A percentile compares a stretch with the other conserved stretches of the same genome.
These are phyloP conservation scores for Parazoanthus darwini DNA, from an alignment of 92 coral and sea anemone species.

Conservation along the genomic window DNA sequence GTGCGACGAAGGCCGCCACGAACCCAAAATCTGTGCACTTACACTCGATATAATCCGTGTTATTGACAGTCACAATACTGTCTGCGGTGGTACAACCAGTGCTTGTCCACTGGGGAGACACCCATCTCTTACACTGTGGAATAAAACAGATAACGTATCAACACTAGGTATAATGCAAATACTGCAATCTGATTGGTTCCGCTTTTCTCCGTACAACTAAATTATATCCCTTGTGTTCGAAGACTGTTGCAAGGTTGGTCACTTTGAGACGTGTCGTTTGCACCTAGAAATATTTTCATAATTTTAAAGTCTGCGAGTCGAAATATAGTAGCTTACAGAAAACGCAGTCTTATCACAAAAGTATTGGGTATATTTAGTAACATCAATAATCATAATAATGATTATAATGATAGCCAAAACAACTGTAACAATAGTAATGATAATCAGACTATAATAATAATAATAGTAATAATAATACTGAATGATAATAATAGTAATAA, in stretches of 20 bases:
- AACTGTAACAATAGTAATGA: too few relatives aligned
- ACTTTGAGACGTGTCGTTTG: too few relatives aligned
- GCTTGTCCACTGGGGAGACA: constrained; percentile 8
- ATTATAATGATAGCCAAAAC: too few relatives aligned
- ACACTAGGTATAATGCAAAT: not conserved
- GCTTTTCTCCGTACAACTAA: not conserved
- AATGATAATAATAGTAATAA: too few relatives aligned
- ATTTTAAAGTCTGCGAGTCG: not conserved
- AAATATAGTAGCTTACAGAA: too few relatives aligned
- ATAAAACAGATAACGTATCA: not conserved
- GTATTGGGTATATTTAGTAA: too few relatives aligned
- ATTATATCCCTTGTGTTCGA: not conserved
- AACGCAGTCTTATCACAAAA: too few relatives aligned
- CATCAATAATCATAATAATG: too few relatives aligned
- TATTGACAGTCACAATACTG: constrained; percentile 13
- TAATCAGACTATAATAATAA: too few relatives aligned
- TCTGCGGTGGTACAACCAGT: constrained; percentile 20
- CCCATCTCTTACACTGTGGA: constrained; percentile 32
- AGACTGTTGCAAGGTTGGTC: not conserved
- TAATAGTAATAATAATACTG: too few relatives aligned
- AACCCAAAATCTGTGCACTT: constrained; percentile 31
- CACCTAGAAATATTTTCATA: too few relatives aligned
- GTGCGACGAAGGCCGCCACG: constrained; percentile 9
- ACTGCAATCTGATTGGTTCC: not conserved
- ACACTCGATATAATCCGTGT: constrained; percentile 34